Evolutionary conservation across 1,140 invertebrate genomes (phyloP), one percentile per base, ranked within the genome.

Genomic region (Tetramorium alpestre): DNA sequence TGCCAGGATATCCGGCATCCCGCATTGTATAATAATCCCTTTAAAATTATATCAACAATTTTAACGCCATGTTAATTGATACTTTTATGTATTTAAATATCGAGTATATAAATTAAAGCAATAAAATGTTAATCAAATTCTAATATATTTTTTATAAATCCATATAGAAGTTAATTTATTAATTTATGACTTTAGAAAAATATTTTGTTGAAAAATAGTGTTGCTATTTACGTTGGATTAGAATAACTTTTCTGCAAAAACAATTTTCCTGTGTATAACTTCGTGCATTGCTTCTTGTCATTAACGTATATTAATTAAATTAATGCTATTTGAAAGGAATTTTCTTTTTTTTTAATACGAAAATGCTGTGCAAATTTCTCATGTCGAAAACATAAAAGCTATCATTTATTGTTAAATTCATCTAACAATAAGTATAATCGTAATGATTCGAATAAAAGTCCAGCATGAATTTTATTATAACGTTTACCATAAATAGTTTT

Each of bases 21-120:
- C 38, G 22, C 38, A 69, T 78, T 25, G 5, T 54, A 10, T 1
- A 33, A 47, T 44, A 7, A 47, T 41, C 10, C 7, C 69, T 41
- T 54, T 22, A 44, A 80, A 80, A n/a, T 10, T 72, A 56, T 13
- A 81, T 56, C 8, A 56, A 25, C 13, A 22, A 69, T 80, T 4
- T 81, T 18, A 22, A 67, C 0, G 10, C 28, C 2, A 47, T 2
- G 16, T 18, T 38, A 25, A 58, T 22, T 25, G 2, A 18, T 22
- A 81, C 13, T 41, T 70, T 51, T 28, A 10, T 69, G 7, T 2
- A 10, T 7, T 18, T 38, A 28, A 41, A 25, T 47, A 64, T 44
- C 33, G 5, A 65, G n/a, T 51, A 22, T 4, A 16, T 62, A 51
- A 65, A 38, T 11, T 25, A 18, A 33, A n/a, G 47, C 8, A 38